Evolutionary conservation across 2,888 invertebrate species (phyloP).

Genomic region (Mythimna impura): DNA sequence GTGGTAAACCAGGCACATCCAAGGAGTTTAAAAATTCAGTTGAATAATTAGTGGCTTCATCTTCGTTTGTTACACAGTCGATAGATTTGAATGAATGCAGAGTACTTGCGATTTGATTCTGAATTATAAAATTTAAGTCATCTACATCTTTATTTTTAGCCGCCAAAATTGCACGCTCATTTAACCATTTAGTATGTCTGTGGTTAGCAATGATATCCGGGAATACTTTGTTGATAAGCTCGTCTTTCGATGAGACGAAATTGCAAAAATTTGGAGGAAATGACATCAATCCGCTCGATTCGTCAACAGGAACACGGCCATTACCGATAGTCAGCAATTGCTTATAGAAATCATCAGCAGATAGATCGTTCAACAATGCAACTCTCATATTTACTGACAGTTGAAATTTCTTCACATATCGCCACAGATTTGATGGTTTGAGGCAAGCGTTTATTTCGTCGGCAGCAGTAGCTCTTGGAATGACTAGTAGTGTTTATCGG

Average conservation of each 20-base stretch:
- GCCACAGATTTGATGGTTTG: not conserved
- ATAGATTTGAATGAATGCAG: slow-evolving; percentile 25
- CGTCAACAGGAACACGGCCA: not conserved
- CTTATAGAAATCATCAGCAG: not conserved
- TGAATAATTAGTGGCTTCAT: slow-evolving; percentile 25
- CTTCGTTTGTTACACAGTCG: slow-evolving; percentile 19
- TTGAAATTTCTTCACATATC: not conserved
- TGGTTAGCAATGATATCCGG: slow-evolving; percentile 9
- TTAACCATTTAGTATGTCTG: slow-evolving; percentile 9
- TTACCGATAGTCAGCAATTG: not conserved
- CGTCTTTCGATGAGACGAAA: slow-evolving; percentile 5
- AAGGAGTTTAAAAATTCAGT: slow-evolving; percentile 28
- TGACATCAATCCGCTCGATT: not conserved
- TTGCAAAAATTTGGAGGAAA: not conserved
- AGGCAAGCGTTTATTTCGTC: not conserved
- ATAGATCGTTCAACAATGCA: not conserved
- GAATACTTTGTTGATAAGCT: slow-evolving; percentile 10
- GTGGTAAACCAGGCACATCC: slow-evolving; percentile 25
- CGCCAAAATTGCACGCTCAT: not conserved
- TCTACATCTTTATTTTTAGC: not conserved
- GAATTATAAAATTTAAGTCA: slow-evolving; percentile 9
- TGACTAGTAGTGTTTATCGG: no score
- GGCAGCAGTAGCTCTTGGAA: no score
- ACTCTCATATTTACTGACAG: not conserved
- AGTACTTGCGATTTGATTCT: slow-evolving; percentile 13